Conservation (phyloP, 2,113 vertebrate species). For the Calyptomena viridis region DNA sequence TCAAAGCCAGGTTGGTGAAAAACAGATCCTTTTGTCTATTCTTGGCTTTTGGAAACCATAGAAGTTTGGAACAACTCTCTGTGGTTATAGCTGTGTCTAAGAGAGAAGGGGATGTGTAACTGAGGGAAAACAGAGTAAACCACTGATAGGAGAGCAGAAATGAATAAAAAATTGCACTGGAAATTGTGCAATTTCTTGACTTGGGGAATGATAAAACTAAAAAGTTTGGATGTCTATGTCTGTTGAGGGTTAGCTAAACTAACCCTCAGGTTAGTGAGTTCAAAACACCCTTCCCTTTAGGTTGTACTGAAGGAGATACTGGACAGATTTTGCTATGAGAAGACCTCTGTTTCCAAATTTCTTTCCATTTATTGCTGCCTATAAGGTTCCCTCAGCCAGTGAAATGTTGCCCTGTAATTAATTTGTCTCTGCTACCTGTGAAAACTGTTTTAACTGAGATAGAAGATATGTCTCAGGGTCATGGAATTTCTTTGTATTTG, state of each 20-base stretch:
- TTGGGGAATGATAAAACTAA: background rate
- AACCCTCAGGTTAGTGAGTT: background rate
- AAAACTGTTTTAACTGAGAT: background rate
- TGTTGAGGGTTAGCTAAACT: background rate
- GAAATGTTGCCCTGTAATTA: background rate
- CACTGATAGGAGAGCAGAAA: background rate
- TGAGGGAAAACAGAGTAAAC: background rate
- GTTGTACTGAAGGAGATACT: background rate
- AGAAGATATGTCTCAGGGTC: accelerated
- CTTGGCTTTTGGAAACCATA: background rate
- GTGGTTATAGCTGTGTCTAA: background rate
- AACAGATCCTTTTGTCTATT: background rate
- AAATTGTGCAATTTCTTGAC: background rate
- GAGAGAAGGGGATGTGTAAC: background rate
- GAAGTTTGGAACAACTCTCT: background rate
- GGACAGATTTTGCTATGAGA: background rate
- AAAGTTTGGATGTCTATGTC: background rate
- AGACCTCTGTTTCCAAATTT: background rate
- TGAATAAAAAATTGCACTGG: background rate
- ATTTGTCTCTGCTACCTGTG: background rate
- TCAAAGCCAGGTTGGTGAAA: too few species aligned
- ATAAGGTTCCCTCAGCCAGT: background rate
- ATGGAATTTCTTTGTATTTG: background rate
- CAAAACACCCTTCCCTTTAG: background rate
- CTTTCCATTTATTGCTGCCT: background rate